phyloP scores from a whole-genome alignment of 1,140 invertebrate species.

The Ostrea denselamellosa region DNA sequence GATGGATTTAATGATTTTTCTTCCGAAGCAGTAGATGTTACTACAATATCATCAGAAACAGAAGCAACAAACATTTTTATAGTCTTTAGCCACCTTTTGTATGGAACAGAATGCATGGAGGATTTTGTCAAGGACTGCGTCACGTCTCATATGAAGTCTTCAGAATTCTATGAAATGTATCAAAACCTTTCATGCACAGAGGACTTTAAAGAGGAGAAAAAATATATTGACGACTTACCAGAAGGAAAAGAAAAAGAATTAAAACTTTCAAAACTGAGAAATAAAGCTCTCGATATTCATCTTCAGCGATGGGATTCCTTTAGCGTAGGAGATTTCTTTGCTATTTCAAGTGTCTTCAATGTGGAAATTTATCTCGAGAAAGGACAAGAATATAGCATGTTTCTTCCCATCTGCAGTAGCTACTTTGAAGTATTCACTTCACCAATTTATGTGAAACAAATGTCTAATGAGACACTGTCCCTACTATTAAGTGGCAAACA shows the following conservation, averaged over 20 bases:
- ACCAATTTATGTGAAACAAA: neutral
- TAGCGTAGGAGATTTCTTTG: neutral
- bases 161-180: neutral
- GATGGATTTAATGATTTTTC: neutral
- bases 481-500: neutral
- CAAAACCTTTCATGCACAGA: neutral
- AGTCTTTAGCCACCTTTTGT: neutral
- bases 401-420: neutral
- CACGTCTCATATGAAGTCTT: neutral
- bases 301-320: neutral
- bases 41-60: neutral
- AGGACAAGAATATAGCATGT: neutral
- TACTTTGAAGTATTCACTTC: neutral
- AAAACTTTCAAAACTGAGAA: neutral
- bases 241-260: neutral
- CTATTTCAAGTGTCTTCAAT: slow-evolving; percentile 22
- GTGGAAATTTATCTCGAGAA: slow-evolving; percentile 2
- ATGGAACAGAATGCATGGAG: neutral
- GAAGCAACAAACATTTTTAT: slow-evolving; percentile 1
- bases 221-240: neutral
- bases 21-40: neutral
- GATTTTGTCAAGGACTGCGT: neutral
- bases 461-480: too few relatives aligned
- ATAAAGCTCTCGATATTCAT: neutral
- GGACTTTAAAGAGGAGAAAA: neutral